These are phyloP conservation scores for Lasioglossum baleicum DNA, from an alignment of 1,140 invertebrate species.

Conservation along the genomic window DNA sequence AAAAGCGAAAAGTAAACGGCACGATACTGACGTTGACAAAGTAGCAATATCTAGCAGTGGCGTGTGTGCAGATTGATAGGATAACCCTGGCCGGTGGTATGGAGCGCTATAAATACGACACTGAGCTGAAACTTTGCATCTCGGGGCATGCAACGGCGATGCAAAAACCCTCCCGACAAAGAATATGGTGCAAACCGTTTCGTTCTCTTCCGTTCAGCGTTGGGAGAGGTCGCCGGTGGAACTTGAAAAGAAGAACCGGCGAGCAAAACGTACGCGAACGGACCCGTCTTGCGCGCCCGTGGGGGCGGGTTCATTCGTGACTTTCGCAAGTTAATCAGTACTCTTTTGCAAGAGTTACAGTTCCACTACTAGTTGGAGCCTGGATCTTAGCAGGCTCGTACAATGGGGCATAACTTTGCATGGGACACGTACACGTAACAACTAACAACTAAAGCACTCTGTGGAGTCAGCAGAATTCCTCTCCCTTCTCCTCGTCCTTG, in stretches of 20 bases:
- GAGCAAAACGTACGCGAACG: conserved; percentile 35
- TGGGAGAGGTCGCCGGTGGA: background rate
- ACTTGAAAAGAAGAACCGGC: conserved; percentile 50
- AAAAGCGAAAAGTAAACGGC: conserved; percentile 29
- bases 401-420: conserved; percentile 75
- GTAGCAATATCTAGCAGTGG: conserved; percentile 35
- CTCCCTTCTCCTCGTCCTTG: background rate
- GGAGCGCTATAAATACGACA: conserved; percentile 46
- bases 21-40: conserved; percentile 42
- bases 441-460: conserved; percentile 76
- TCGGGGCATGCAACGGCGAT: conserved; percentile 53
- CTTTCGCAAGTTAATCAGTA: conserved; percentile 68
- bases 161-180: conserved; percentile 49
- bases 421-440: conserved; percentile 70
- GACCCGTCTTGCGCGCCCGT: conserved; percentile 5
- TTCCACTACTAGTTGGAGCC: conserved; percentile 39
- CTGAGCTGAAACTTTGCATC: conserved; percentile 47
- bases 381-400: conserved; percentile 67
- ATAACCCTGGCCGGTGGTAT: conserved; percentile 32
- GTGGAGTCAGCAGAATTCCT: conserved; percentile 48
- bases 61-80: conserved; percentile 54
- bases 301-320: conserved; percentile 57
- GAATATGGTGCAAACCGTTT: conserved; percentile 32
- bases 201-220: no score
- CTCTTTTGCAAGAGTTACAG: conserved; percentile 62